Evolutionary conservation across 2,113 vertebrate species (phyloP), one percentile per base, ranked within the genome.

Genomic region (Perca schrenkii): DNA sequence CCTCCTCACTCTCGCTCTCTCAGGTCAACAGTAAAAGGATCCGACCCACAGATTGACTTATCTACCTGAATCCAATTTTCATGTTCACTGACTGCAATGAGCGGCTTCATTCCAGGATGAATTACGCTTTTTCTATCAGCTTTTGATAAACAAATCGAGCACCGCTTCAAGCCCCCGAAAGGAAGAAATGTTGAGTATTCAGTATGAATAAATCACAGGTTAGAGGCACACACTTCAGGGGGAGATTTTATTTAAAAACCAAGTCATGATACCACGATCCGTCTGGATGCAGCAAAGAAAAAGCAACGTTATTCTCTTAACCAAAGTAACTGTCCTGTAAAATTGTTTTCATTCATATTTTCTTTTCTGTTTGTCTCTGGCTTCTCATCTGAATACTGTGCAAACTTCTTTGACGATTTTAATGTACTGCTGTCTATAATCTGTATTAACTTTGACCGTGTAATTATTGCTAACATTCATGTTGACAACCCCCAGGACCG

Each of bases 11-110:
- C 85, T 74, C 77, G 10, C 89, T 79, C 82, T 87, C 85, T 88
- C 88, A 85, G 94, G 93, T 94, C 93, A 93, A 92, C 91, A 92
- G 90, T 92, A 90, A 91, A 89, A 90, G 87, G 90, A 94, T 94
- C 91, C 85, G 61, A 92, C 64, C 88, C 86, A 89, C 87, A 94
- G 93, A 95, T 94, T 95, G 92, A 95, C 92, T 95, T 95, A 95
- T 95, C 93, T 95, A 89, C 90, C 93, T 93, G 93, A 94, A 95
- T 94, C 93, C 94, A 95, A 95, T 95, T 94, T 95, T 95, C 93
- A 92, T 94, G 94, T 94, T 95, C 93, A 95, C 91, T 94, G 94
- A 91, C 92, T 94, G 92, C 92, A 93, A 89, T 92, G 94, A 94
- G 93, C 79, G 46, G 86, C 89, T 90, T 92, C 92, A 91, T 89